Conservation (phyloP, 1,140 invertebrate species). For the Drepana arcuata region DNA sequence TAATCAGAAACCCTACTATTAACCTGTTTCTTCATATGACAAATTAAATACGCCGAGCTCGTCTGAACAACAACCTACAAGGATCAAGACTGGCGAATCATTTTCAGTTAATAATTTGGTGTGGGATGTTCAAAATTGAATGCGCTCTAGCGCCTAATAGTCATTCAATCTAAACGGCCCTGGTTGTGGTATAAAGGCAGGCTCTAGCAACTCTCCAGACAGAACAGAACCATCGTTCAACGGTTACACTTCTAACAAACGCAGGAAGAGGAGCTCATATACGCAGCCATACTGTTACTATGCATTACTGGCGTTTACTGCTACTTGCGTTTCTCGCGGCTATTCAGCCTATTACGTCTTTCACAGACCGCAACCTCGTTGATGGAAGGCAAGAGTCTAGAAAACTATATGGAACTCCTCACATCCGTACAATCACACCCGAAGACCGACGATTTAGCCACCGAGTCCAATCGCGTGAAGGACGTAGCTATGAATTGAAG, state of each 20-base stretch:
- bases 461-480: constrained; percentile 1
- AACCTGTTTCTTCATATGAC: no score
- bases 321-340: constrained; percentile 42
- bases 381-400: no score
- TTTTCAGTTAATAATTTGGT: constrained; percentile 17
- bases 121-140: constrained; percentile 52
- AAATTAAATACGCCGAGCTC: no score
- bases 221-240: constrained; percentile 40
- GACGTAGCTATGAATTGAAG: constrained; percentile 5
- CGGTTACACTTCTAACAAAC: constrained; percentile 26
- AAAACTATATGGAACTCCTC: constrained; percentile 11
- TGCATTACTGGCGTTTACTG: constrained; percentile 60
- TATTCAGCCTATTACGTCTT: constrained; percentile 38
- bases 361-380: constrained; percentile 36
- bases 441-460: constrained; percentile 11
- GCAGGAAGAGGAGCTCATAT: constrained; percentile 20
- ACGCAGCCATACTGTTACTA: constrained; percentile 39
- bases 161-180: constrained; percentile 26
- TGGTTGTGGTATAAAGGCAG: constrained; percentile 41
- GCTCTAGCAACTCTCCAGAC: constrained; percentile 10
- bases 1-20: no score
- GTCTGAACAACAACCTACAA: no score
- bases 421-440: constrained; percentile 7
- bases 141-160: constrained; percentile 58
- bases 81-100: no score